Evolutionary conservation across 2,797 vertebrate genomes (phyloP), one percentile per base, ranked within the genome.

Genomic region (Pterois miles): DNA sequence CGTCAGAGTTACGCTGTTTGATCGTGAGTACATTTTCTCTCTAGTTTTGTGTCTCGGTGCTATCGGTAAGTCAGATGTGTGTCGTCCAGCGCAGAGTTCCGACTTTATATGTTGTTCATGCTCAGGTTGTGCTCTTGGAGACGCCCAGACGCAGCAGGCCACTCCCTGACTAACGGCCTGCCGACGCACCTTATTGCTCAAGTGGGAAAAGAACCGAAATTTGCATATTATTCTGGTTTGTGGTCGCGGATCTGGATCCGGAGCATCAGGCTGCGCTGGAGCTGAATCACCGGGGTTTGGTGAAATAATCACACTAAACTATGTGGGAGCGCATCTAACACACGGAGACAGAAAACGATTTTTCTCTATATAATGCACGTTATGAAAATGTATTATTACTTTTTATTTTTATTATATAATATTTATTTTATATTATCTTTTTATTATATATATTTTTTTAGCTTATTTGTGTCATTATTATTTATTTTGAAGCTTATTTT

Each of bases 21-120:
- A 87, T 57, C 93, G 90, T 8, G 84, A 31, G 66, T 87, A 94
- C 94, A 95, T 95, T 8, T 60, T 54, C 6, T 52, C 57, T 53
- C 8, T 43, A 0, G 50, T 4, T 70, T 46, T 12, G 33, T 79
- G 6, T 46, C 1, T 70, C 31, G 12, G 29, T 4, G 7, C 2
- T 46, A n/a, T n/a, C n/a, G n/a, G n/a, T n/a, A n/a, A 46, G 43
- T 8, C 20, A 8, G 16, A 46, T 85, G 1, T 16, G 4, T 29
- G 10, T 10, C 0, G 4, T 0, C 0, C 1, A 0, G 2, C 11
- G 1, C 0, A 2, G 3, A 5, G 2, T 9, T 6, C 22, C 0
- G 11, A 1, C 5, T 84, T 77, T 89, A 87, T 86, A 70, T 0
- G 0, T 43, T 0, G 0, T 50, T 22, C 5, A 1, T 1, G 1